Evolutionary conservation across 2,888 invertebrate species (phyloP), one percentile per base, ranked within the genome.

Genomic region (Eristalinus aeneus): DNA sequence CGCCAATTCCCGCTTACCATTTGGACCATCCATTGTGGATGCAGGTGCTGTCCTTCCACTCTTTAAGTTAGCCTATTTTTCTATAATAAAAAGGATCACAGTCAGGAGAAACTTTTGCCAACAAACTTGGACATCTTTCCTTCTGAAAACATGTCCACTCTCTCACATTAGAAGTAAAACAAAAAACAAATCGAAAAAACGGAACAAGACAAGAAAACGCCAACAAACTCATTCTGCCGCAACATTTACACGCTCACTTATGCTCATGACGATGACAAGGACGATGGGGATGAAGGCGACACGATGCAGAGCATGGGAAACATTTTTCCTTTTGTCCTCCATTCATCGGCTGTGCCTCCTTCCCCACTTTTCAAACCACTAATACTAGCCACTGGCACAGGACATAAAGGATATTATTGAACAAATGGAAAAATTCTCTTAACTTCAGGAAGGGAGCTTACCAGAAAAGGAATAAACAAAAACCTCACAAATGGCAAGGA

Each of bases 351-450:
- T 64, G 0, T 3, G 1, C 1, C 39, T 12, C 39, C 3, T 12
- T 11, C 1, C 39, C 4, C 39, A n/a, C 6, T 9, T 65, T 65
- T 65, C 78, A 72, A 27, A 27, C 27, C 27, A 27, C 78, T 65
- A 65, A 78, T 72, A 71, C 78, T 72, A 65, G 71, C 71, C 64
- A 65, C 58, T 23, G 58, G 56, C 31, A 58, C 23, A 60, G 16
- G 60, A 46, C 27, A 72, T 60, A 65, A 78, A 72, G 78, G 65
- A 78, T 72, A 72, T 72, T 60, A 78, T 46, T 46, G 46, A 46
- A 46, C 72, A 78, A 72, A 46, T 46, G 72, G 46, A 60, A 54
- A 71, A 78, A 12, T 58, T 46, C 16, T 23, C 69, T 34, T 32
- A 53, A 75, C 34, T 46, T 61, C 46, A 34, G 53, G 8, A 23